Evolutionary conservation across 1,140 invertebrate species (phyloP).

Genomic region (Drosophila sproati): DNA sequence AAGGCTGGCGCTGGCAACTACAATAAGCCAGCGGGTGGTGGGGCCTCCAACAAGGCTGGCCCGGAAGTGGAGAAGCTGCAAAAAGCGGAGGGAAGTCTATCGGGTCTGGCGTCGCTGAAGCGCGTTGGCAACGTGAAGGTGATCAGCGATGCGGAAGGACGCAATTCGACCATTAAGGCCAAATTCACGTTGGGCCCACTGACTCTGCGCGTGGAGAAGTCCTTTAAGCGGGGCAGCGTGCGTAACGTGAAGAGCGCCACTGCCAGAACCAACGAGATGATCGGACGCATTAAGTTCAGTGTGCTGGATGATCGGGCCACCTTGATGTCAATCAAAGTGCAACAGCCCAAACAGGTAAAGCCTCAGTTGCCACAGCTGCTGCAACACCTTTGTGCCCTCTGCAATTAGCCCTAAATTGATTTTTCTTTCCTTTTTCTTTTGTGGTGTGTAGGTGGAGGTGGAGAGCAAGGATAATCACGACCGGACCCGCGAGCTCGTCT

Average conservation of each 20-base stretch:
- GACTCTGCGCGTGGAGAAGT: slow-evolving; percentile 92
- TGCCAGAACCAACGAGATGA: slow-evolving; percentile 93
- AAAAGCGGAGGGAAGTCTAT: slow-evolving; percentile 91
- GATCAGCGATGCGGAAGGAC: slow-evolving; percentile 89
- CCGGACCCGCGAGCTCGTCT: slow-evolving; percentile 92
- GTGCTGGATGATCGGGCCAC: slow-evolving; percentile 91
- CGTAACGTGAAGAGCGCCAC: slow-evolving; percentile 92
- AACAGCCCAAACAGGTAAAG: slow-evolving; percentile 93
- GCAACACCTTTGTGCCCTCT: background rate
- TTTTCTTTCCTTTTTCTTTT: slow-evolving; percentile 41
- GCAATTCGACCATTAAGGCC: slow-evolving; percentile 91
- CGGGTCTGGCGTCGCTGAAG: slow-evolving; percentile 90
- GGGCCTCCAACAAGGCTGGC: slow-evolving; percentile 73
- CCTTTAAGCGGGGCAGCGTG: slow-evolving; percentile 89
- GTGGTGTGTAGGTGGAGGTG: slow-evolving; percentile 88
- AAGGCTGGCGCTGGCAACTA: slow-evolving; percentile 69
- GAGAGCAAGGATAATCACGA: slow-evolving; percentile 92
- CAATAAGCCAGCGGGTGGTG: slow-evolving; percentile 69
- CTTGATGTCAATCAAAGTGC: slow-evolving; percentile 92
- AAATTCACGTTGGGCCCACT: slow-evolving; percentile 92
- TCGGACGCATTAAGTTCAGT: slow-evolving; percentile 90
- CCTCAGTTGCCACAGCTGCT: background rate
- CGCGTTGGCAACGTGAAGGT: slow-evolving; percentile 92
- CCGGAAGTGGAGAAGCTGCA: slow-evolving; percentile 75
- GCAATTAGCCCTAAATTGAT: slow-evolving; percentile 53